Evolutionary conservation across 2,797 vertebrate species (phyloP), one percentile per base, ranked within the genome.

Genomic region (Iguana delicatissima): DNA sequence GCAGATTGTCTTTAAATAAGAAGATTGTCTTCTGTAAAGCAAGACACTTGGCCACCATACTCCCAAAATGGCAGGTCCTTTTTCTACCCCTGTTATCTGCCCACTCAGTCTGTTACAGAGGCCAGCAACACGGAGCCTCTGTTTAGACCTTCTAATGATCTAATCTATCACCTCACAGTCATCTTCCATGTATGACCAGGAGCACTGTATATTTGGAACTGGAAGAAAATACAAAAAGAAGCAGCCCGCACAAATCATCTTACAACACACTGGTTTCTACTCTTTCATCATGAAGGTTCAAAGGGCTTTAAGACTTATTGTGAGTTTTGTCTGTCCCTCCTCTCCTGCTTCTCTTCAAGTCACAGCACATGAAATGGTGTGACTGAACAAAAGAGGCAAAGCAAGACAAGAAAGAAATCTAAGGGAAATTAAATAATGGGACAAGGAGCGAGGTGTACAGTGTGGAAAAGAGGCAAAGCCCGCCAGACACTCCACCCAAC

Each of bases 401-500:
- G 64, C 13, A 69, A 81, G 69, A 24, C 24, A 72, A 50, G 64
- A 69, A 72, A 80, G 8, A 57, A 86, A 73, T 35, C 46, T 6
- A 73, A 81, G 29, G 4, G 32, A 32, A 82, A 62, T n/a, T 10
- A 62, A 38, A 35, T 29, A 35, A 67, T 77, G 59, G 67, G 35
- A 52, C 26, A 38, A 38, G 46, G 55, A 26, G 26, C 24, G 0
- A 14, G 22, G 81, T 20, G 26, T 59, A 64, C 69, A 50, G 64
- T 38, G 59, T n/a, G 22, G 0, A 0, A 10, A 3, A 4, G 69
- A 67, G 14, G 2, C 0, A 0, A 38, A 0, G 26, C 0, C 0
- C 24, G 6, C 29, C 32, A 9, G 80, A 38, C 52, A 35, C 32
- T 9, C 52, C 24, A 12, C 52, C 5, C 0, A n/a, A 46, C 20